These are phyloP conservation scores for Oryctolagus cuniculus DNA, from an alignment of 2,113 vertebrate genomes.

Conservation along the genomic window mOryCun1.1 NC_091435.1:108316001-108316500, in stretches of 20 bases:
- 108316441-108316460: neutral
- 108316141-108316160: neutral
- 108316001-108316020: neutral
- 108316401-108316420: neutral
- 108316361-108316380: neutral
- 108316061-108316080: neutral
- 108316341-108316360: neutral
- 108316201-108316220: neutral
- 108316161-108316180: neutral
- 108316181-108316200: neutral
- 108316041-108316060: conserved; percentile 27
- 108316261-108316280: neutral
- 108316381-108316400: neutral
- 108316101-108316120: neutral
- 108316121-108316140: too few relatives aligned
- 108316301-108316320: too few relatives aligned
- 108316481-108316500: neutral
- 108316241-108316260: neutral
- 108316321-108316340: neutral
- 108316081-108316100: neutral
- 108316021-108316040: neutral
- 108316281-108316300: too few relatives aligned
- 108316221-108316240: neutral
- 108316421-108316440: neutral
- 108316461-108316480: neutral